Conservation (phyloP, 2,113 vertebrate genomes). For the Oxyura jamaicensis region DNA sequence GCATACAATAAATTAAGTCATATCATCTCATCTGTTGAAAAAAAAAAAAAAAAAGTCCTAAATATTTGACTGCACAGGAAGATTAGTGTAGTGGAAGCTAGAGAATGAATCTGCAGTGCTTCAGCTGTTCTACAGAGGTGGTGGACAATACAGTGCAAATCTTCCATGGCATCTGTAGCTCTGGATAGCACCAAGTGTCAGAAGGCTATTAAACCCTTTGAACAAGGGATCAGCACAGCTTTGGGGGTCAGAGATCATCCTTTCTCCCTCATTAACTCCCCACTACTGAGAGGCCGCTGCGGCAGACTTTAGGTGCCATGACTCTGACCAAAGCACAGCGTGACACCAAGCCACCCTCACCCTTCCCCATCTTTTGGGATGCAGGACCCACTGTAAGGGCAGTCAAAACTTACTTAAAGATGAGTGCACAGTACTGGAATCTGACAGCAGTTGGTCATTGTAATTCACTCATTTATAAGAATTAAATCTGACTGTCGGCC, state of each 20-base stretch:
- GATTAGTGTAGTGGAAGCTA: neutral
- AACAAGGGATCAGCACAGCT: neutral
- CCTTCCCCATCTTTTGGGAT: neutral
- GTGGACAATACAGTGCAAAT: neutral
- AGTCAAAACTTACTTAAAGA: neutral
- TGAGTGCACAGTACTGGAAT: neutral
- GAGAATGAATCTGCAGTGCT: neutral
- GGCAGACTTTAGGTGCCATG: neutral
- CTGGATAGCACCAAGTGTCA: neutral
- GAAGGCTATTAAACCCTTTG: neutral
- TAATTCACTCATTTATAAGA: neutral
- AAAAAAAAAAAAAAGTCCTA: neutral
- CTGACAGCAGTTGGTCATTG: neutral
- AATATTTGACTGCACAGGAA: neutral
- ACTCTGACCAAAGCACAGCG: neutral
- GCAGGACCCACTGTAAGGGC: neutral
- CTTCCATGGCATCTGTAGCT: neutral
- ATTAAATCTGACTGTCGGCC: neutral
- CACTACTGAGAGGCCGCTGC: accelerated
- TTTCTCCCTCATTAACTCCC: neutral
- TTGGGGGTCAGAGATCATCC: neutral
- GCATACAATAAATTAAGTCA: neutral
- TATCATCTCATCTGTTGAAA: neutral
- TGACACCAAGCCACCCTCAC: neutral
- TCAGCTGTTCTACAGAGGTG: neutral